Percentiles rank a stretch among this genome's conserved stretches.
Evolutionary conservation across 2,113 vertebrate species (phyloP).

Genomic region (Aptenodytes patagonicus): DNA sequence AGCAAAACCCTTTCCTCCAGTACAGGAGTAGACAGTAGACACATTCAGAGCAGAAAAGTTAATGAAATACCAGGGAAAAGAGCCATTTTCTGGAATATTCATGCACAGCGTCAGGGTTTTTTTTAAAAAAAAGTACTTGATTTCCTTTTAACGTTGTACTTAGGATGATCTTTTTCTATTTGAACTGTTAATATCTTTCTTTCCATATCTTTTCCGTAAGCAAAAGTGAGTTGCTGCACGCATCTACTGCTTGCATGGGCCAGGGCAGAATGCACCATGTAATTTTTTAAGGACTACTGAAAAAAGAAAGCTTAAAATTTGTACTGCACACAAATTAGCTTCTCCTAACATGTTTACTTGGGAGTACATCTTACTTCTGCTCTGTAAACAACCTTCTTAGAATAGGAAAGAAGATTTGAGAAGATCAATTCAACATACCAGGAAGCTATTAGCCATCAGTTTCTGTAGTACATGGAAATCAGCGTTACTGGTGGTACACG

Average conservation of each 20-base stretch:
- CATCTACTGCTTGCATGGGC: background rate
- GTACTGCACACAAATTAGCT: background rate
- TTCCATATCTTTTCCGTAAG: background rate
- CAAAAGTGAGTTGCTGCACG: background rate
- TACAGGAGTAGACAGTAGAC: background rate
- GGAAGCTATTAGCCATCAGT: background rate
- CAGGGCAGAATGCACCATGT: rapidly evolving
- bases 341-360: background rate
- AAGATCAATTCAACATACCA: background rate
- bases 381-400: background rate
- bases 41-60: background rate
- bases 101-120: background rate
- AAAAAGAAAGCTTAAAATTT: background rate
- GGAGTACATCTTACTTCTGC: background rate
- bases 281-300: background rate
- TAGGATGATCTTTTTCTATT: background rate
- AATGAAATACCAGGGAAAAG: background rate
- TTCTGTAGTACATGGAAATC: background rate
- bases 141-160: background rate
- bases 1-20: background rate
- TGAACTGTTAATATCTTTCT: background rate
- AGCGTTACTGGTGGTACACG: background rate
- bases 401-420: background rate
- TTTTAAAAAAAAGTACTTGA: background rate
- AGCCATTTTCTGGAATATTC: background rate